Evolutionary conservation across 2,888 invertebrate species (phyloP).

Genomic region (Nudaria mundana): DNA sequence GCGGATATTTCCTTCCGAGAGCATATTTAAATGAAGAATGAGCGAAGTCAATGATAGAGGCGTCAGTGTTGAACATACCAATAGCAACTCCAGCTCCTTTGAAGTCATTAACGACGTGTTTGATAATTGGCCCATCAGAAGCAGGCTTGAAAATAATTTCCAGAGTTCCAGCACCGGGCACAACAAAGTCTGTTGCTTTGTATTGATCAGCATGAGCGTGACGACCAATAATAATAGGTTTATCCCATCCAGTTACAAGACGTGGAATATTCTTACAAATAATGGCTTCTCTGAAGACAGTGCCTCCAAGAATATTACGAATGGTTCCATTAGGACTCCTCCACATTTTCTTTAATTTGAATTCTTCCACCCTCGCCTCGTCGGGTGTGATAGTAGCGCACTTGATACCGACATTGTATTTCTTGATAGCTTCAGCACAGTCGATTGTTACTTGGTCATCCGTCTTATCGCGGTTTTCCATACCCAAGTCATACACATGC

Average conservation of each 20-base stretch:
- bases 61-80: constrained; percentile 98
- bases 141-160: constrained; percentile 90
- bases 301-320: constrained; percentile 92
- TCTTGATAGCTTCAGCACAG: constrained; percentile 97
- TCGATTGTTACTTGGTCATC: constrained; percentile 97
- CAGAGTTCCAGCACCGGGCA: constrained; percentile 94
- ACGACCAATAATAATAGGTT: constrained; percentile 98
- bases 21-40: constrained; percentile 97
- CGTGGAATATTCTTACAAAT: constrained; percentile 97
- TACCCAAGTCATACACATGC: constrained; percentile 96
- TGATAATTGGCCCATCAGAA: constrained; percentile 82
- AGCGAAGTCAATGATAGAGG: constrained; percentile 96
- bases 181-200: constrained; percentile 97
- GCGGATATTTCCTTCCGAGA: constrained; percentile 90
- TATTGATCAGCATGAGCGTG: constrained; percentile 99
- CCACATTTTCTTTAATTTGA: constrained; percentile 94
- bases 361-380: constrained; percentile 96
- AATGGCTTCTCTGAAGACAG: constrained; percentile 92
- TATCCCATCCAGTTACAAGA: constrained; percentile 96
- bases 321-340: constrained; percentile 95
- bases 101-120: constrained; percentile 90
- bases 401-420: constrained; percentile 99
- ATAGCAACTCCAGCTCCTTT: constrained; percentile 95
- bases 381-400: constrained; percentile 99
- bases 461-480: constrained; percentile 96